phyloP scores from a whole-genome alignment of 2,797 vertebrate genomes.

The Epinephelus malabaricus region DNA sequence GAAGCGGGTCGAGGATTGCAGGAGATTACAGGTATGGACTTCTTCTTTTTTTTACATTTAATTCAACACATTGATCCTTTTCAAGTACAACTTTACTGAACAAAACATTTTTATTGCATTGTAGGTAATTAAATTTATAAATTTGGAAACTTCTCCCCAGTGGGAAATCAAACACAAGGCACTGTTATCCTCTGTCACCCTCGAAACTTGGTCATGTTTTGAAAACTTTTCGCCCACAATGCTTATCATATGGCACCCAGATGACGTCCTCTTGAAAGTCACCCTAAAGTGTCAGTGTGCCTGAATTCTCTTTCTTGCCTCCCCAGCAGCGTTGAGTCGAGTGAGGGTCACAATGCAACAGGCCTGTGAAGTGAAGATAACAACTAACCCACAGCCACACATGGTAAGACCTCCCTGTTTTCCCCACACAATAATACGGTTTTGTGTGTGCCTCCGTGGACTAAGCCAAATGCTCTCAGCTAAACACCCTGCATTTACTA shows the following conservation, averaged over 20 bases:
- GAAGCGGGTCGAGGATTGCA: constrained; percentile 7
- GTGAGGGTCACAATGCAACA: constrained; percentile 72
- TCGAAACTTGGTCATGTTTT: background rate
- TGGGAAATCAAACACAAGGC: background rate
- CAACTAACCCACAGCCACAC: constrained; percentile 45
- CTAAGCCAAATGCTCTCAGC: constrained; percentile 62
- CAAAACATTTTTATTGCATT: background rate
- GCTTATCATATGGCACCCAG: constrained; percentile 1
- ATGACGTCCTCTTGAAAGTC: constrained; percentile 18
- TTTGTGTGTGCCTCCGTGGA: constrained; percentile 38
- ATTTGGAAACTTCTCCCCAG: background rate
- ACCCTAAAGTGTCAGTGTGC: constrained; percentile 4
- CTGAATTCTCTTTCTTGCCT: constrained; percentile 4
- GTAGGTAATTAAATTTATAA: background rate
- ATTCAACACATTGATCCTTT: background rate
- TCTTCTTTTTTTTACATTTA: background rate
- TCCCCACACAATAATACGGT: constrained; percentile 37
- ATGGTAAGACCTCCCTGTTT: constrained; percentile 66
- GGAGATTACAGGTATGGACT: constrained; percentile 59
- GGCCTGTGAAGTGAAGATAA: constrained; percentile 67
- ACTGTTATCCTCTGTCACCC: background rate
- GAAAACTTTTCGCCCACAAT: constrained; percentile 37
- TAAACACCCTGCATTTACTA: constrained; percentile 60
- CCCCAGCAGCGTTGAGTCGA: constrained; percentile 38
- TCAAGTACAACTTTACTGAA: background rate